Evolutionary conservation across 1,140 invertebrate genomes (phyloP).

Genomic region (Steinernema feltiae): DNA sequence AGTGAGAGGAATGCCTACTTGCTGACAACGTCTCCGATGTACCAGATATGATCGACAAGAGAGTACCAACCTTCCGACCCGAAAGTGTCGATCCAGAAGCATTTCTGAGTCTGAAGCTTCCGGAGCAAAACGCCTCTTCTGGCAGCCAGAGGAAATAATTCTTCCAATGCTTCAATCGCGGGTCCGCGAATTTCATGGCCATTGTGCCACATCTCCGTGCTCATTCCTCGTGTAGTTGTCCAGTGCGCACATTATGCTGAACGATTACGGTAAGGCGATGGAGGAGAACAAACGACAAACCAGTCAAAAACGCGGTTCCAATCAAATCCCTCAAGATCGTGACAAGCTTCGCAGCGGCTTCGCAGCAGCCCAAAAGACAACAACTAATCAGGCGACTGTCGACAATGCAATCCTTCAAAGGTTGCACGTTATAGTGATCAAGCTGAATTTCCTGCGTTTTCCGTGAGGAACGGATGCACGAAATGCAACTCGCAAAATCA

Average conservation of each 20-base stretch:
- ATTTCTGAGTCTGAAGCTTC: background rate
- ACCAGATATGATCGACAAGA: background rate
- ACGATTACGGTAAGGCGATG: no score
- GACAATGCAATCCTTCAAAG: no score
- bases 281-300: no score
- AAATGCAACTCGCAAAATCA: no score
- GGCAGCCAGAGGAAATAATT: background rate
- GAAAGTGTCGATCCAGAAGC: background rate
- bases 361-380: no score
- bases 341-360: background rate
- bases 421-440: no score
- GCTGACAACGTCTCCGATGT: background rate
- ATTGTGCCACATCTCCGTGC: conserved; percentile 25
- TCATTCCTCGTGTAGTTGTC: conserved; percentile 23
- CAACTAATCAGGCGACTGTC: no score
- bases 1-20: background rate
- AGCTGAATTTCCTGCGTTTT: no score
- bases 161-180: background rate
- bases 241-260: conserved; percentile 11
- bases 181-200: background rate
- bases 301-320: conserved; percentile 12
- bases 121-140: conserved; percentile 9
- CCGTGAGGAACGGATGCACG: no score
- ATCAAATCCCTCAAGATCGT: background rate
- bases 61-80: background rate